Base-by-base conservation (phyloP, 2,888 invertebrate genomes). In the Coleophora deauratella region DNA sequence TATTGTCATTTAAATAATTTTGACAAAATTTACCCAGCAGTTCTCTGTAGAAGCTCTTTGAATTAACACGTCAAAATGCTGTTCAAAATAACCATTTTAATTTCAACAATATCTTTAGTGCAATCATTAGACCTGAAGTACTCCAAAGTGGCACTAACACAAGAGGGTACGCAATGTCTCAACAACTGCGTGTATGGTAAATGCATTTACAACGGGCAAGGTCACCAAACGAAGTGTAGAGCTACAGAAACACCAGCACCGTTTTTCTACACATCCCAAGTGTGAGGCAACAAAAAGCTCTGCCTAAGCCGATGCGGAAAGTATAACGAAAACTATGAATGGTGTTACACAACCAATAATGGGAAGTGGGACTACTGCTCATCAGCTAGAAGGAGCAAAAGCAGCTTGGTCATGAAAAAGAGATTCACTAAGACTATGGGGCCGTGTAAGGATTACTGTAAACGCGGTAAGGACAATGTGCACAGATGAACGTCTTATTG, bases 291-390 rank as follows among this genome's bases (percentile, higher is more conserved):
- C n/a, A 9, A n/a, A 12, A 21, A 38, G 1, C 7, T 11, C 4
- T 43, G 43, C 21, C 8, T 34, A 14, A 40, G 40, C 28, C 15
- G 37, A 9, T 43, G 43, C 12, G 43, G 34, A 0, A 33, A 31
- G 9, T 43, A 37, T 9, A 37, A 37, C 2, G 34, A 34, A 8
- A 2, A 14, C n/a, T 40, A 40, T 37, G 35, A 40, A 12, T 43
- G 43, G 43, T 43, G 43, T 27, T 38, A 21, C 27, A 37, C 37
- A 0, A 28, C 37, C 3, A 15, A 43, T 11, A 21, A 40, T 2
- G 1, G 7, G 1, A 11, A 21, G 6, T 43, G 40, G 40, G 43
- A 43, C 15, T 43, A 38, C 35, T 43, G 43, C 38, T 40, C 33
- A 32, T 27, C 40, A 6, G 35, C 27, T 6, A n/a, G 8, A n/a